Conservation (phyloP, 1,140 invertebrate species). For the Sinonovacula constricta region DNA sequence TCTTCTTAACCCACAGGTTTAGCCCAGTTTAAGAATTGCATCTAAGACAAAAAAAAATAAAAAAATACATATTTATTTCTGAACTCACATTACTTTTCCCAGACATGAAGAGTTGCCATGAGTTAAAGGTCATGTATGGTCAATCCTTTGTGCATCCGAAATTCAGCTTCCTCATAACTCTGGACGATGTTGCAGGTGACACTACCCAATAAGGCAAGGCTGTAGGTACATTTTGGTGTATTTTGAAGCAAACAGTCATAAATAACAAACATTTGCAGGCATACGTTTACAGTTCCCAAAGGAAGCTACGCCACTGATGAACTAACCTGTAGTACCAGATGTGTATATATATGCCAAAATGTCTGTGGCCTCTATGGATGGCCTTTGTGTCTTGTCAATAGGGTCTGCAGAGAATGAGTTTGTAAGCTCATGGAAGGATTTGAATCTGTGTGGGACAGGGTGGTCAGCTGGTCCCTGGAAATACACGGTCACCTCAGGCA, state of each 20-base stretch:
- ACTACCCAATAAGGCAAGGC: not conserved
- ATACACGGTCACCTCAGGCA: slow-evolving; percentile 13
- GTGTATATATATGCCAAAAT: slow-evolving; percentile 32
- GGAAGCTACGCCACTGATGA: no score
- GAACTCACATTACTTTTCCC: no score
- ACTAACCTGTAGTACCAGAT: slow-evolving; percentile 40
- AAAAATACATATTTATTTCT: no score
- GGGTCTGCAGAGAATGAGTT: not conserved
- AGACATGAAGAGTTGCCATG: no score
- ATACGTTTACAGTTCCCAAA: not conserved
- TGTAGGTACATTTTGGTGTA: not conserved
- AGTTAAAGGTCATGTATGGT: no score
- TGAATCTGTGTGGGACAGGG: not conserved
- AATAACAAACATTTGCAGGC: not conserved
- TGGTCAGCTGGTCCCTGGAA: not conserved
- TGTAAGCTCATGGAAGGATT: not conserved
- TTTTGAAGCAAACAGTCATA: not conserved
- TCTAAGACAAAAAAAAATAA: no score
- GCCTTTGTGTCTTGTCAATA: not conserved
- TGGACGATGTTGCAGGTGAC: no score
- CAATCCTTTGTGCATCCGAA: no score
- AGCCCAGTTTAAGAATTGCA: no score
- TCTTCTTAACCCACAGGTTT: no score
- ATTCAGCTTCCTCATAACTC: no score
- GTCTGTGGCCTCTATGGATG: not conserved